Base-by-base conservation (phyloP, 2,797 vertebrate genomes). In the Yasuhikotakia modesta region DNA sequence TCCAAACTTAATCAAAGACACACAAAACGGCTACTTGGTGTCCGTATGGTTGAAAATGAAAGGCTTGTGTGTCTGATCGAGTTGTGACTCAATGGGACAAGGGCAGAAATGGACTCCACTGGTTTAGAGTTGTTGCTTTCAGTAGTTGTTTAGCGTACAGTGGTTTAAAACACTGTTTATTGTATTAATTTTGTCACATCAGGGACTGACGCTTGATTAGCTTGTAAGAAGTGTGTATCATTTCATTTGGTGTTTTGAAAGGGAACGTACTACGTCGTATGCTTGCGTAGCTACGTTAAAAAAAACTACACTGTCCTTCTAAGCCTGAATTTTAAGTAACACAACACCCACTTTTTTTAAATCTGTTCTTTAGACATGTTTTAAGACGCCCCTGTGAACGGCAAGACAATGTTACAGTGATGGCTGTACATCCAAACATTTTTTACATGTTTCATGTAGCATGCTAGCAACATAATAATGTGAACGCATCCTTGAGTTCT, bases 191-290 rank as follows among this genome's bases (percentile, higher is more conserved):
- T 57, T 83, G 76, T 79, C 68, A 83, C 72, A 81, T 85, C 84
- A 85, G 84, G 82, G 84, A 86, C 63, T 86, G 79, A 81, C 69
- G 72, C 66, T 79, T 85, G 84, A 82, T 82, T 80, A 78, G 61
- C 35, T 67, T 32, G 50, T 55, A 45, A 21, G 64, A 52, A 50
- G 30, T 60, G 27, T 27, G 27, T 27, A 27, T 63, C 70, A 72
- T 81, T 70, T 78, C 71, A 32, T 68, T 74, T 63, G 14, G 61
- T 53, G 70, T 78, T 63, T 48, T 66, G 63, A 65, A 35, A 73
- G 43, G 12, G 46, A 24, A 58, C 3, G 32, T 71, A 46, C 63
- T 21, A 52, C 24, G 50, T 66, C 39, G 32, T 39, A 17, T 10
- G 46, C 61, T 53, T 53, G 27, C 24, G 48, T 43, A 39, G 48